These are phyloP conservation scores for Seira ritae DNA, from an alignment of 2,888 invertebrate genomes.

Conservation along the genomic window DNA sequence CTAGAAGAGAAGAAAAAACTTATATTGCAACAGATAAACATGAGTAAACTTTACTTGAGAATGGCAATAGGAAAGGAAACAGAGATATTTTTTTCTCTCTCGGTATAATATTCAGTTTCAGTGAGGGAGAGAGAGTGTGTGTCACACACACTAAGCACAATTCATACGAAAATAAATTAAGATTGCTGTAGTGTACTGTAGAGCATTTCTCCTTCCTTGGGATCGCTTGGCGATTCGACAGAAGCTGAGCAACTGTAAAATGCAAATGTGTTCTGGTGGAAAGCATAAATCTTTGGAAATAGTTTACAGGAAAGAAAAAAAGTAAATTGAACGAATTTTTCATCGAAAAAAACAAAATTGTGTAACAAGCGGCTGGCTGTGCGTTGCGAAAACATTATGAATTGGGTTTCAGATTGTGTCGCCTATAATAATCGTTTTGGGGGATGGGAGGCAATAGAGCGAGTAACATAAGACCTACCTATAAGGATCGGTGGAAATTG, in stretches of 20 bases:
- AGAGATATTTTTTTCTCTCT: too few species aligned
- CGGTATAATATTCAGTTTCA: too few species aligned
- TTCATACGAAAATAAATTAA: slow-evolving; percentile 14
- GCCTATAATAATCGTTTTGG: not conserved
- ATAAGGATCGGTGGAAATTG: not conserved
- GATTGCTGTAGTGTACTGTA: not conserved
- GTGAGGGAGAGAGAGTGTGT: not conserved
- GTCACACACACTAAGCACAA: not conserved
- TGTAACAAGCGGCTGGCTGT: not conserved
- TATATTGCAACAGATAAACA: too few species aligned
- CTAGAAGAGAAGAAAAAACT: not conserved
- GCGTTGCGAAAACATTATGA: not conserved
- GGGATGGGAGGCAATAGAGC: too few species aligned
- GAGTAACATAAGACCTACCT: not conserved
- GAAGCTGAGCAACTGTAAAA: slow-evolving; percentile 46
- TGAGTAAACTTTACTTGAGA: too few species aligned
- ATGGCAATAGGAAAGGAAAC: too few species aligned
- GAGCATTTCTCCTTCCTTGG: not conserved
- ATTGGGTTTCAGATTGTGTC: not conserved
- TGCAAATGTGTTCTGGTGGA: slow-evolving; percentile 35
- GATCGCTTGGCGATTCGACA: not conserved
- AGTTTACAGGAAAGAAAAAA: slow-evolving; percentile 1
- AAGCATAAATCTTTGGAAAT: slow-evolving; percentile 31
- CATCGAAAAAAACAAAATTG: slow-evolving; percentile 24
- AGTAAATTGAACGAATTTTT: slow-evolving; percentile 50